Evolutionary conservation across 2,888 invertebrate species (phyloP).

Genomic region (Nemoura dubitans): DNA sequence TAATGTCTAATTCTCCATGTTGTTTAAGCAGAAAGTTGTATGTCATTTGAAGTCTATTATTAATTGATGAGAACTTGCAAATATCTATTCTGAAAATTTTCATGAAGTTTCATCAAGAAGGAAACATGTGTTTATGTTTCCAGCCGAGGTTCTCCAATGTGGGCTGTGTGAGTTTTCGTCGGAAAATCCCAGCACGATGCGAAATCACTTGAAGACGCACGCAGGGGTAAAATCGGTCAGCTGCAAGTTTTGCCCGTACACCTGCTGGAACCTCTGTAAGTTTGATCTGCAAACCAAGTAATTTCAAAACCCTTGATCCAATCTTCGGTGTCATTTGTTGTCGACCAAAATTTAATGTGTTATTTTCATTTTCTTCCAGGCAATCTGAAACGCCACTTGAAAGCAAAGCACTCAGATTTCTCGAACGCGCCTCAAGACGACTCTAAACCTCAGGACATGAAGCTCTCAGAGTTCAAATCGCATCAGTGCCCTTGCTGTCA

Average conservation of each 20-base stretch:
- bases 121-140: background rate
- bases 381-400: constrained; percentile 55
- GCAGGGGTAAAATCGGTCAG: constrained; percentile 42
- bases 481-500: constrained; percentile 58
- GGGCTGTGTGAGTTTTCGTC: constrained; percentile 47
- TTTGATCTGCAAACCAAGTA: background rate
- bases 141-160: constrained; percentile 49
- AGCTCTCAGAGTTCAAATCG: constrained; percentile 54
- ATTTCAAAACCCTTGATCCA: background rate
- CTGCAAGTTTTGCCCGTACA: constrained; percentile 48
- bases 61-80: no score
- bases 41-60: no score
- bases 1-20: no score
- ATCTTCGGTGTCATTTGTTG: no score
- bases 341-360: no score
- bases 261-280: constrained; percentile 45
- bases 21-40: no score
- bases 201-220: constrained; percentile 45
- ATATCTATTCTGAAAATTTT: no score
- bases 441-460: constrained; percentile 34
- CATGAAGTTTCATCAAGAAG: no score
- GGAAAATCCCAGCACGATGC: constrained; percentile 41
- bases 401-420: constrained; percentile 55
- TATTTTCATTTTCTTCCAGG: constrained; percentile 50
- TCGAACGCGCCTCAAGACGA: background rate